Evolutionary conservation across 2,888 invertebrate genomes (phyloP).

Genomic region (Horisme vitalbata): DNA sequence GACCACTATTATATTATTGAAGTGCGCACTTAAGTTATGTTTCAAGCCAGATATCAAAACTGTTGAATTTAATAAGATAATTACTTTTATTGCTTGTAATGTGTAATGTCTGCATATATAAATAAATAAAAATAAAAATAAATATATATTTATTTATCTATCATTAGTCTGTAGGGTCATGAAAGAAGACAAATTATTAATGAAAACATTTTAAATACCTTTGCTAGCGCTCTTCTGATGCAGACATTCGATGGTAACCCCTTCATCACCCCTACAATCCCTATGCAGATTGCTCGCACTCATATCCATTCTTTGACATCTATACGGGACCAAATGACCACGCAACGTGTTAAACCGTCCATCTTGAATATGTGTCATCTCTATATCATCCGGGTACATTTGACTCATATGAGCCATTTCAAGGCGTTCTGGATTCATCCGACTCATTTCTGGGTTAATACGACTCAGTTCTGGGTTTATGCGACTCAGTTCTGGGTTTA

Average conservation of each 20-base stretch:
- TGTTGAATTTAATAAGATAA: no score
- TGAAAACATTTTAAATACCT: no score
- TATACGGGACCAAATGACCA: conserved; percentile 71
- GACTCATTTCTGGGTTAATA: conserved; percentile 30
- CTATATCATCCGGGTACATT: conserved; percentile 41
- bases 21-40: no score
- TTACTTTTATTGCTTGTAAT: no score
- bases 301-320: conserved; percentile 65
- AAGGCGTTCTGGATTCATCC: conserved; percentile 41
- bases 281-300: conserved; percentile 67
- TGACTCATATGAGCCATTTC: conserved; percentile 23
- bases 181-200: no score
- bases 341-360: conserved; percentile 66
- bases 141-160: no score
- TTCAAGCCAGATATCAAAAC: no score
- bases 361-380: conserved; percentile 53
- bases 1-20: no score
- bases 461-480: conserved; percentile 42
- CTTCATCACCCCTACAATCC: conserved; percentile 63
- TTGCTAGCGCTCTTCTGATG: conserved; percentile 71
- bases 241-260: conserved; percentile 59
- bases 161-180: no score
- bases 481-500: conserved; percentile 20
- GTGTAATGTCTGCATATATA: no score
- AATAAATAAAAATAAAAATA: no score